phyloP scores from a whole-genome alignment of 2,888 invertebrate genomes.

The Alentia gelatinosa region DNA sequence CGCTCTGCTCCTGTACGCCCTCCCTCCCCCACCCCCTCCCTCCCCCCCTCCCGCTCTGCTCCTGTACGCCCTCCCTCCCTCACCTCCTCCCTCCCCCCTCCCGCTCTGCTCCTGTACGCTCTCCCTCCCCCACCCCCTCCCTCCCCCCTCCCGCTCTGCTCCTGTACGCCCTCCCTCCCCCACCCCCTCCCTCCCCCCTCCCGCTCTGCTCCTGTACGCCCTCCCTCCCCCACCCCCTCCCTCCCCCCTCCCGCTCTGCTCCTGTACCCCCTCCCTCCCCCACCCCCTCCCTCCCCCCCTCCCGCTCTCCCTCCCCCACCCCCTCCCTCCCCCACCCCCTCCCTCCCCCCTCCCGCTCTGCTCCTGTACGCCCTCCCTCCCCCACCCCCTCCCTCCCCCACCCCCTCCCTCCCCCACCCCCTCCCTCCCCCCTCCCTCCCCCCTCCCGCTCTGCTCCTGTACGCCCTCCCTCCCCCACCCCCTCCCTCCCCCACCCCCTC shows the following conservation, averaged over 20 bases:
- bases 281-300: not conserved
- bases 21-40: not conserved
- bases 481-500: not conserved
- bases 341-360: not conserved
- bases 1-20: not conserved
- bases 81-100: no score
- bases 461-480: not conserved
- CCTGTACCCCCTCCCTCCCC: not conserved
- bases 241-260: not conserved
- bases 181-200: not conserved
- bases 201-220: not conserved
- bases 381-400: not conserved
- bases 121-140: not conserved
- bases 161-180: not conserved
- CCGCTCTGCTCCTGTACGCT: not conserved
- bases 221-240: not conserved
- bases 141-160: not conserved
- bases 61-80: no score
- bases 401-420: not conserved
- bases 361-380: not conserved
- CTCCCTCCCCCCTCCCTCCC: not conserved
- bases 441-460: not conserved
- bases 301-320: not conserved
- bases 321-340: not conserved
- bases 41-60: not conserved